Base-by-base conservation (phyloP, 2,113 vertebrate species). In the Sebastes schlegelii region DNA sequence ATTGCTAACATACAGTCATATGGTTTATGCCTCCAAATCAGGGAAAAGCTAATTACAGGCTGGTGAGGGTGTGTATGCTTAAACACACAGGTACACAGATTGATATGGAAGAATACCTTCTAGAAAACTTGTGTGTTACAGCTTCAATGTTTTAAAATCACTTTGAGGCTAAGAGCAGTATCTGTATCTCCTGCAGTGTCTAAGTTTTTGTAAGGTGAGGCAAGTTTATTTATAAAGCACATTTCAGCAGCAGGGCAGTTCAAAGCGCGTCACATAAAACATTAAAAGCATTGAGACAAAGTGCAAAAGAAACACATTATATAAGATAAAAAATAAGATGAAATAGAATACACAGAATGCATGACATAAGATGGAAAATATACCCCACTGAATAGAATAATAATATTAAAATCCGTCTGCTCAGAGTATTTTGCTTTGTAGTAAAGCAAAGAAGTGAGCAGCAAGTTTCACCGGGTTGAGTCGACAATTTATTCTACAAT, bases 401-500 rank as follows among this genome's bases (percentile, higher is more conserved):
- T 58, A 1, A 11, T 55, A n/a, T 57, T 52, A 16, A 52, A 54
- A 54, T 54, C 17, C 1, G 21, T 58, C 57, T 58, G 6, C 21
- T 12, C 10, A 63, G 61, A 26, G 61, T 19, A 17, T 42, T 16
- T 4, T 1, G 16, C 6, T 61, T 45, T 64, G 40, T 19, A 45
- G 13, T 45, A 14, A 66, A 34, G 14, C 23, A 79, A 60, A 49
- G 43, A 5, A 57, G 2, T 23, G 8, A 43, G 17, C 46, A 14
- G 21, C 21, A 46, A 17, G 34, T 65, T 19, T 66, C n/a, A 67
- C 6, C 8, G 19, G 8, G 23, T 40, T 55, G 13, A 48, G 10
- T 42, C 51, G 26, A 60, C 67, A 67, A 10, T 51, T 49, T 68
- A 71, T 72, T 66, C 16, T 7, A 51, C 6, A 64, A 16, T 71